Evolutionary conservation across 2,113 vertebrate species (phyloP), one percentile per base, ranked within the genome.

Genomic region (Sciurus niger): DNA sequence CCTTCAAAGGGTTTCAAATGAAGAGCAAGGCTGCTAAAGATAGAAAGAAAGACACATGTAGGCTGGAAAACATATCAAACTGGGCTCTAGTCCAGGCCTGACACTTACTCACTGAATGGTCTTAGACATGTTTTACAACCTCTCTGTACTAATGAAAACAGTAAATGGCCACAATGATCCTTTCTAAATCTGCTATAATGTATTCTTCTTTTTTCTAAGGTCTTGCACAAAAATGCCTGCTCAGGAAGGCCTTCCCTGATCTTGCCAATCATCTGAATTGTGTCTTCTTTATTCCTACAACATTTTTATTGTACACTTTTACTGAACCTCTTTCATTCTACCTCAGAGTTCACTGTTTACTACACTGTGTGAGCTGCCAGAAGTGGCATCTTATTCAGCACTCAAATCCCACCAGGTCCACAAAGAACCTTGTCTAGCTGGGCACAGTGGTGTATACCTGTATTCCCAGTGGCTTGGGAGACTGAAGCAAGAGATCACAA

Each of bases 201-300:
- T 28, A 79, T 63, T 80, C 67, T 74, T 90, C 86, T 78, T 51
- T 86, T 51, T 40, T 25, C 63, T 63, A 65, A 90, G 58, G 65
- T 43, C 46, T 89, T 84, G 5, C n/a, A 88, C 17, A 60, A 89
- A 88, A 84, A 90, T 6, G 79, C 7, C 24, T 95, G 76, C 24
- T 95, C 63, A 77, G 40, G 84, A 58, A 88, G 74, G 43, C n/a
- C 78, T 94, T 68, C 74, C 22, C 51, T 86, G 40, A 83, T 65
- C 40, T 60, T 86, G 83, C 67, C 34, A 93, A 13, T 28, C 67
- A 48, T 43, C n/a, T 24, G 60, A 95, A 76, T 76, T 34, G 55
- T n/a, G 60, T 72, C 78, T 90, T 89, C 70, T 92, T 79, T 74
- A 72, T n/a, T 80, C 80, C n/a, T 37, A 84, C 24, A 93, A 18